Conservation (phyloP, 2,888 invertebrate species). For the Cataglyphis cursor region DNA sequence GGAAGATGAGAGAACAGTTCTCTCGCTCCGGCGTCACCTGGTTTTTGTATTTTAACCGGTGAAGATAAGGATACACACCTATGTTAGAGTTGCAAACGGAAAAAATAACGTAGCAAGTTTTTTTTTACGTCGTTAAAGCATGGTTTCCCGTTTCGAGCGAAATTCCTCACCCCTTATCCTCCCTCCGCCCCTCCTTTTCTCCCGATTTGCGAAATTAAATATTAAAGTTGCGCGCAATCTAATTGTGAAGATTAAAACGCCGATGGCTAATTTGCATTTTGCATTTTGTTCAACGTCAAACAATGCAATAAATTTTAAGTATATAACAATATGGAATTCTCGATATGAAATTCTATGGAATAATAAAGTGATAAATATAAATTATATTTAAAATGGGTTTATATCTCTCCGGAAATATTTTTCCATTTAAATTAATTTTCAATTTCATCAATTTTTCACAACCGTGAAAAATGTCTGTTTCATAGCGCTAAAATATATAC, state of each 20-base stretch:
- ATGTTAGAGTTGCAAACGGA: constrained; percentile 19
- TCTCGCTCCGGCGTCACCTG: constrained; percentile 22
- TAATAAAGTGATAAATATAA: constrained; percentile 1
- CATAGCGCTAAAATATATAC: too few relatives aligned
- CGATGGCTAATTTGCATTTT: constrained; percentile 14
- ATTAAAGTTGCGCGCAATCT: neutral
- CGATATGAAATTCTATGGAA: neutral
- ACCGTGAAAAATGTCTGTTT: neutral
- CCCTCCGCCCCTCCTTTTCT: neutral
- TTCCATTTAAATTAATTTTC: constrained; percentile 1
- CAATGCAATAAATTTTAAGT: constrained; percentile 1
- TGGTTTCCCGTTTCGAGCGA: neutral
- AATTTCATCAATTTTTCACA: neutral
- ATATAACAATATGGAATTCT: neutral
- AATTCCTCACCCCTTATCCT: neutral
- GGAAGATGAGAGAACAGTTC: constrained; percentile 69
- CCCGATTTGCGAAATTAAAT: constrained; percentile 31
- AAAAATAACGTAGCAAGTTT: neutral
- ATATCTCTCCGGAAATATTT: neutral
- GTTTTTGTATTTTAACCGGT: constrained; percentile 34
- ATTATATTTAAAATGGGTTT: constrained; percentile 1
- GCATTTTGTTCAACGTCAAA: neutral
- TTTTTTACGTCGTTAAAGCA: constrained; percentile 20
- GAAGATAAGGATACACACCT: constrained; percentile 42
- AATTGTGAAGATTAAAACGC: constrained; percentile 32